A percentile compares a stretch with the other conserved stretches of the same genome.
These are phyloP conservation scores for Synanthedon andrenaeformis DNA, from an alignment of 2,888 invertebrate genomes.

Conservation along the genomic window DNA sequence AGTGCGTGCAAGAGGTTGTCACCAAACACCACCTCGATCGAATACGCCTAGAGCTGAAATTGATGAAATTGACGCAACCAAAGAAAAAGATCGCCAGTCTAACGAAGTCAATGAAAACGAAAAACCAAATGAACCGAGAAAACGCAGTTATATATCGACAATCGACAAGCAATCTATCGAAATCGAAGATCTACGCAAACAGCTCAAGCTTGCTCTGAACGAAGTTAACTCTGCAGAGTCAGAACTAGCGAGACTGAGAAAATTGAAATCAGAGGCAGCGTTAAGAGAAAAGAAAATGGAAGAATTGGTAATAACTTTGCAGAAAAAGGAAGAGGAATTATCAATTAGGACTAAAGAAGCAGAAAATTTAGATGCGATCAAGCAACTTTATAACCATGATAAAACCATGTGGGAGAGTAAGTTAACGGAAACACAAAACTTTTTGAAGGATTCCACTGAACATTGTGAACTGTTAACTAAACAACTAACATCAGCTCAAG, in stretches of 20 bases:
- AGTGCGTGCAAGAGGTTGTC: conserved; percentile 69
- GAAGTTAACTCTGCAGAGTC: conserved; percentile 77
- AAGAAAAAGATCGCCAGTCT: conserved; percentile 47
- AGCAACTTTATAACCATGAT: conserved; percentile 72
- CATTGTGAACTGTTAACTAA: conserved; percentile 74
- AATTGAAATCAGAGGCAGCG: conserved; percentile 77
- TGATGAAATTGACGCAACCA: conserved; percentile 66
- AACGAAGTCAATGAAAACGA: conserved; percentile 57
- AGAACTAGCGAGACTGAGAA: conserved; percentile 78
- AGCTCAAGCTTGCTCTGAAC: conserved; percentile 72
- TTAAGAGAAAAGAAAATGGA: conserved; percentile 81
- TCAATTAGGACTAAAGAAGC: conserved; percentile 78
- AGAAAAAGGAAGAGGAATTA: conserved; percentile 82
- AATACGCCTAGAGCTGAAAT: conserved; percentile 69
- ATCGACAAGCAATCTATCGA: conserved; percentile 76
- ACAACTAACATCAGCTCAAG: conserved; percentile 75
- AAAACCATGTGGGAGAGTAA: conserved; percentile 77
- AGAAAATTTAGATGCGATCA: conserved; percentile 73
- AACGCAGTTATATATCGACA: conserved; percentile 65
- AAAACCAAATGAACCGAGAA: conserved; percentile 57
- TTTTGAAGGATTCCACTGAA: conserved; percentile 75
- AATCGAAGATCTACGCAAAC: conserved; percentile 78
- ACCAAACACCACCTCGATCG: conserved; percentile 61
- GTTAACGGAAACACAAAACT: conserved; percentile 76
- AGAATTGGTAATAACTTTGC: conserved; percentile 79